Evolutionary conservation across 2,888 invertebrate species (phyloP), one percentile per base, ranked within the genome.

Genomic region (Drosophila koepferae): DNA sequence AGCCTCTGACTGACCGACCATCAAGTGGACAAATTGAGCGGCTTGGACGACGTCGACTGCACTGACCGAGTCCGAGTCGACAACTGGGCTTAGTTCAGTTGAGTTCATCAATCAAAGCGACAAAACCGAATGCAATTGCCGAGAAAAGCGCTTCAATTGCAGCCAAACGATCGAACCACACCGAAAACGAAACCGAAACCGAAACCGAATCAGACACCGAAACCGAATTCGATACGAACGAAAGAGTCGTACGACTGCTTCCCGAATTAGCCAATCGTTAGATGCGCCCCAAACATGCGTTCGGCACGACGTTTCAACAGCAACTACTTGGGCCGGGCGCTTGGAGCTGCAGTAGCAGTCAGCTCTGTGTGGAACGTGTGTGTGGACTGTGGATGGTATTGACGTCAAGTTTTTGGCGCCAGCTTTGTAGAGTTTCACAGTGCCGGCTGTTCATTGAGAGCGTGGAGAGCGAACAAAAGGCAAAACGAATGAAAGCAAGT

Each of bases 321-420:
- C 90, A 86, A 86, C 88, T 86, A 63, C 46, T 74, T 64, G 73
- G 70, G 63, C 46, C 53, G 59, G 34, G 43, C 64, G 54, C 51
- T 63, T 78, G 73, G 76, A 76, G 89, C 74, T 70, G 74, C 64
- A 46, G 74, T 63, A 46, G 43, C 70, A 67, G 75, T 55, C 55
- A 76, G 82, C 90, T 61, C 63, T 51, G 59, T 68, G 84, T 82
- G 82, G 82, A 86, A 66, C 64, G 49, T 53, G 43, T 74, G 18
- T 65, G 49, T 60, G 68, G 74, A 56, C 14, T 82, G 88, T 85
- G 86, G 84, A 84, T 86, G 78, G 69, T 81, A 83, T 85, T 87
- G 41, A 46, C 49, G 53, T 72, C 73, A 63, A 66, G 73, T 71
- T 83, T 84, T 85, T 85, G 85, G 87, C 85, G 85, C 85, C 87